Evolutionary conservation across 2,888 invertebrate genomes (phyloP), one percentile per base, ranked within the genome.

Genomic region (Acronicta psi): DNA sequence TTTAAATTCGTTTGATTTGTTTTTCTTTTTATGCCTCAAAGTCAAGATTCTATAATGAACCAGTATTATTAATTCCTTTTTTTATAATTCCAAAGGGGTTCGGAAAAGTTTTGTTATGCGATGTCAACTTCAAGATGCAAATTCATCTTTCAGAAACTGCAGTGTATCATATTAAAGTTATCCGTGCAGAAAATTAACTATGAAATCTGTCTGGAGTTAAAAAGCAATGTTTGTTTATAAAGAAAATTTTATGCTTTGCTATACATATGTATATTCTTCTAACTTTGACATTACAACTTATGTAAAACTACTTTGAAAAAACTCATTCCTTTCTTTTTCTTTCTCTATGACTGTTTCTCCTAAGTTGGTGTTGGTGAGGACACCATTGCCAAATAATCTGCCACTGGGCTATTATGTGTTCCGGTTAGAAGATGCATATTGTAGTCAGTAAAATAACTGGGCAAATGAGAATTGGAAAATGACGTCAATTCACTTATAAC

Each of bases 131-230:
- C 14, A 34, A 46, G 46, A 64, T 64, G 52, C 18, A 53, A 64
- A 64, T 64, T 9, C 58, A 36, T 65, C 23, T 49, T 53, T 43
- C 38, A 53, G 37, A 53, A 44, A 37, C 42, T 58, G 44, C 38
- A 34, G 34, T 44, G 9, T 20, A 10, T 40, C 6, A 17, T 41
- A 51, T 42, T 50, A 53, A 51, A 50, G 53, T 53, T 59, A 66
- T 59, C 37, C 49, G 34, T 59, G 44, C 53, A 53, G 66, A 66
- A 65, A 50, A 37, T 65, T 46, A 65, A 66, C 29, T 44, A 37
- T 40, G 43, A 44, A 49, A 41, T 40, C 18, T 38, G 44, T 50
- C 49, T 49, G 45, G 45, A 65, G 49, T 18, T n/a, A n/a, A 34
- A n/a, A 34, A 6, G 6, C 8, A 38, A 65, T 42, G 31, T 34